A percentile compares a stretch with the other conserved stretches of the same genome.
phyloP scores from a whole-genome alignment of 2,113 vertebrate species.

The Bambusicola thoracicus region DNA sequence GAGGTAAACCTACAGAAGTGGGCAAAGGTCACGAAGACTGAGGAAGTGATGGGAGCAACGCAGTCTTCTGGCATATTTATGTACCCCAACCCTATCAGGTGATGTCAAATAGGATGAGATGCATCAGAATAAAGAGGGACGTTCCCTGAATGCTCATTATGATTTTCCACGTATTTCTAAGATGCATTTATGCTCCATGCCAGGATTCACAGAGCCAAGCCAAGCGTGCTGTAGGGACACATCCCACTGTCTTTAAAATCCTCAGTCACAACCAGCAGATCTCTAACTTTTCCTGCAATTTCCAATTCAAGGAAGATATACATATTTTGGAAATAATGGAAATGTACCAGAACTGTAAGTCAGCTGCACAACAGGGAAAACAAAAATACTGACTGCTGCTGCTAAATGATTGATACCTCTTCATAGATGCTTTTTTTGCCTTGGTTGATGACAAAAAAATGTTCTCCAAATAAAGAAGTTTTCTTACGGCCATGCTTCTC shows the following conservation, averaged over 20 bases:
- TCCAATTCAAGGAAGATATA: background rate
- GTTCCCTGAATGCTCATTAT: rapidly evolving
- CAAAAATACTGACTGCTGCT: background rate
- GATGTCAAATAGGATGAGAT: background rate
- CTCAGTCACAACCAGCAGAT: background rate
- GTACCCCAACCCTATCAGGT: background rate
- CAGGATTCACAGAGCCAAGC: background rate
- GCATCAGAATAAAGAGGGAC: background rate
- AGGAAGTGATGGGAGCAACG: background rate
- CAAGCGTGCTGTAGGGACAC: rapidly evolving
- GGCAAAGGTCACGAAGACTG: background rate
- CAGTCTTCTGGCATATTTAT: too few species aligned
- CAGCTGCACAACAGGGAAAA: background rate
- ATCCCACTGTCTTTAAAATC: background rate
- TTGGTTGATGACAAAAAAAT: background rate
- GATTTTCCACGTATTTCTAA: background rate
- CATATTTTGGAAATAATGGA: background rate
- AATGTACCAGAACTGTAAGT: background rate
- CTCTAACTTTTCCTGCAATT: background rate
- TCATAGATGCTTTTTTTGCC: background rate
- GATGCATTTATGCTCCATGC: rapidly evolving
- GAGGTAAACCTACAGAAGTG: background rate
- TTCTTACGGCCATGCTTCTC: background rate
- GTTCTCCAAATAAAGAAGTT: background rate
- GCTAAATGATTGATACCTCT: background rate